Base-by-base conservation (phyloP, 2,888 invertebrate species). In the Caradrina kadenii region DNA sequence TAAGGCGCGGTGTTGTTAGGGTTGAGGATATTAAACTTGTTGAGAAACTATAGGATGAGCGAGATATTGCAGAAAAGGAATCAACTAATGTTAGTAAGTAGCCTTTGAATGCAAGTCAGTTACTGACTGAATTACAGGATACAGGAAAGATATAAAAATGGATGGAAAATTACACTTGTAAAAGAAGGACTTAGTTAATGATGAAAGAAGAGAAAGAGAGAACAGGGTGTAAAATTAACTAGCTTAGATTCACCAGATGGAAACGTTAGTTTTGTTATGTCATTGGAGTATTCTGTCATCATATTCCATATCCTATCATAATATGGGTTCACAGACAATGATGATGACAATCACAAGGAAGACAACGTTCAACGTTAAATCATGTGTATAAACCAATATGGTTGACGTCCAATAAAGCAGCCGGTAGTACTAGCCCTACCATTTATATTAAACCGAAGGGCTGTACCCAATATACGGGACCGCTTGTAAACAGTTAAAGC, bases 1-100 rank as follows among this genome's bases (percentile, higher is more conserved):
- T 74, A 75, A 69, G 60, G 48, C 50, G 45, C 53, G 48, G 77
- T 78, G 80, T 80, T 79, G 78, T 56, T 79, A 78, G 70, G 79
- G 77, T 45, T 78, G 77, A 35, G 53, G 52, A 53, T 15, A 45
- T 39, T 39, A 39, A 39, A 39, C 39, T 39, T 39, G 15, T 22
- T 10, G 8, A 31, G 48, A 22, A 21, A 53, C 72, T 49, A 42
- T 7, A 22, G 1, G 8, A 49, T n/a, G 13, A 3, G 35, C 53
- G 5, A n/a, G 13, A 35, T 56, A 15, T 35, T 58, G 5, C 17
- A 1, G 0, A n/a, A 15, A 19, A 19, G 21, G 3, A 31, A 52
- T 56, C 8, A 1, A 17, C 15, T 45, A 17, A 17, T 5, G 45
- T 26, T 1, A n/a, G n/a, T n/a, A n/a, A n/a, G n/a, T n/a, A n/a